Evolutionary conservation across 1,140 invertebrate genomes (phyloP), one percentile per base, ranked within the genome.

Genomic region (Philopotamus ludificatus): DNA sequence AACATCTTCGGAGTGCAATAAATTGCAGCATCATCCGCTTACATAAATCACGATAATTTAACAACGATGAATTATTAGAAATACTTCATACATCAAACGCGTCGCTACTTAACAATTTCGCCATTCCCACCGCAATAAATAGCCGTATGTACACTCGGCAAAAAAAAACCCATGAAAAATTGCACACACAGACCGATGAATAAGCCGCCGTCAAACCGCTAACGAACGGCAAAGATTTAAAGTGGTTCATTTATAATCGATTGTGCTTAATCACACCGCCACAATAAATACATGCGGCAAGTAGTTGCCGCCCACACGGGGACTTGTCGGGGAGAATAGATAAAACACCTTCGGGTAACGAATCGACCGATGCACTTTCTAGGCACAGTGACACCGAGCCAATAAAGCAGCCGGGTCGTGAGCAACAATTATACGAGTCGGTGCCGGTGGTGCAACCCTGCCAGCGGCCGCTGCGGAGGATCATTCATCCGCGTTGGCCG

Each of bases 211-310:
- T 12, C 4, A 34, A 34, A 34, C n/a, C 59, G 28, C 50, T 63
- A 67, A 67, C 60, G 57, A 67, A 63, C 60, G 50, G 53, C 34
- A 59, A 25, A 54, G 63, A 57, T 65, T 57, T 61, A 60, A 65
- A 54, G 51, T 59, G 67, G 67, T 65, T 65, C 67, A 69, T 69
- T 69, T 69, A 69, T 69, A 69, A 69, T 69, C 67, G 67, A 69
- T 69, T 69, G 63, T 63, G 42, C 34, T 69, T 65, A 69, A 65
- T 69, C 67, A 69, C 62, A 49, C 41, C 49, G 51, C 23, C 41
- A 39, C 44, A 9, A 7, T 55, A 55, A 28, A 57, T 57, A n/a
- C 34, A 34, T 51, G 22, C 51, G 26, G n/a, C 55, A 68, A 68
- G 62, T 68, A 64, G 66, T 68, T 12, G 58, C 44, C 50, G 63